Base-by-base conservation (phyloP, 2,113 vertebrate genomes). In the Fregata magnificens region DNA sequence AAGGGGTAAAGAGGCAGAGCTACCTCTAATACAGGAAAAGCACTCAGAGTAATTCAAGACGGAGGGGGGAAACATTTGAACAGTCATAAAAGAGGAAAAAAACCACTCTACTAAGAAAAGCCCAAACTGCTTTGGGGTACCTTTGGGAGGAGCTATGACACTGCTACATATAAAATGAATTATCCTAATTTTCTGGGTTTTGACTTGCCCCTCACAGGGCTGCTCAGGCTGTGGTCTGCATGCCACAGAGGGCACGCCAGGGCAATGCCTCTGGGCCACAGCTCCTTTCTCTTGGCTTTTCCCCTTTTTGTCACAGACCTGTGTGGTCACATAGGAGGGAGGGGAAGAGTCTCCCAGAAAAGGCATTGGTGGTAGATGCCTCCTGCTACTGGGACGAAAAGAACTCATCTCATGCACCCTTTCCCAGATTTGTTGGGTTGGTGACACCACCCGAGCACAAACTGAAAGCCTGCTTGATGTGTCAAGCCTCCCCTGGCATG, bases 351-450 rank as follows among this genome's bases (percentile, higher is more conserved):
- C 29, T 76, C 79, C 26, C 76, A 81, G 72, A 53, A 86, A 83
- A 71, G 28, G 31, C 31, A 3, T 0, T 3, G 18, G 55, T 52
- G 49, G 44, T 22, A 86, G 89, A 31, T 55, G 38, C 71, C 38
- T 82, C 32, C 52, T 69, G 47, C 49, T 42, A 2, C 11, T 0
- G 0, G 36, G 31, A 52, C 40, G 34, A 34, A 32, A 49, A n/a
- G 22, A n/a, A 5, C 65, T 47, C 73, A 42, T 16, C 25, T 53
- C 73, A 50, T 0, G 0, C 6, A 1, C 9, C 1, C 24, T 13
- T 62, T n/a, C 59, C 50, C 38, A 53, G 16, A 25, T 45, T 17
- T 34, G 14, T 22, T 45, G 83, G 50, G 84, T 9, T 10, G 53
- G 25, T 32, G 59, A 32, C 29, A 16, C 21, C 86, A 72, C 7